phyloP scores from a whole-genome alignment of 2,888 invertebrate genomes.

The Abscondita cerata region DNA sequence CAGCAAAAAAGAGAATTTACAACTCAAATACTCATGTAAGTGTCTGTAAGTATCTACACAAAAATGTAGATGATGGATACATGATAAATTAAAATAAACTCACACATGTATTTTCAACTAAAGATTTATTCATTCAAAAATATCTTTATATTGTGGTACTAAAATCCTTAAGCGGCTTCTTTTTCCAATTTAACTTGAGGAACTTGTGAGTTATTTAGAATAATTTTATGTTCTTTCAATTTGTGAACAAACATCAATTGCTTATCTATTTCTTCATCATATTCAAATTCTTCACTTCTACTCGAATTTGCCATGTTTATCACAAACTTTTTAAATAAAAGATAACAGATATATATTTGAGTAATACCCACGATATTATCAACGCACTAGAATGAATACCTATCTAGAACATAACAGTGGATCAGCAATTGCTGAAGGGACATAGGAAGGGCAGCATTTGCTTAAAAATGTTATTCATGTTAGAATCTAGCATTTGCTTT shows the following conservation, averaged over 20 bases:
- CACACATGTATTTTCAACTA: neutral
- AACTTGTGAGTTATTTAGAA: too few relatives aligned
- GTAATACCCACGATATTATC: neutral
- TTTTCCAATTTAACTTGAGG: too few relatives aligned
- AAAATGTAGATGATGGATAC: neutral
- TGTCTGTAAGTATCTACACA: neutral
- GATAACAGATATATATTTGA: neutral
- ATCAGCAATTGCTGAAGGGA: neutral
- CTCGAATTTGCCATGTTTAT: constrained; percentile 1
- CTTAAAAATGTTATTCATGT: too few relatives aligned
- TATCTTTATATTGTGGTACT: neutral
- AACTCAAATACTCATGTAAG: neutral
- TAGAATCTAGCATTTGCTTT: too few relatives aligned
- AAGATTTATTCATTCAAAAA: neutral
- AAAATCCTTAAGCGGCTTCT: neutral
- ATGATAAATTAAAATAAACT: neutral
- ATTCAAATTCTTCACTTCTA: neutral
- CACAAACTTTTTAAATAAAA: constrained; percentile 1
- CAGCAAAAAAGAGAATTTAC: constrained; percentile 1
- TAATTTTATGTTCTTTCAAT: too few relatives aligned
- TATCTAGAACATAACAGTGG: neutral
- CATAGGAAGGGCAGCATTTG: neutral
- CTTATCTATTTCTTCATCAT: neutral
- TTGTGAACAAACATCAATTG: too few relatives aligned
- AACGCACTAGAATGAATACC: neutral